Conservation (phyloP, 2,797 vertebrate genomes). For the Eidolon dupreanum region DNA sequence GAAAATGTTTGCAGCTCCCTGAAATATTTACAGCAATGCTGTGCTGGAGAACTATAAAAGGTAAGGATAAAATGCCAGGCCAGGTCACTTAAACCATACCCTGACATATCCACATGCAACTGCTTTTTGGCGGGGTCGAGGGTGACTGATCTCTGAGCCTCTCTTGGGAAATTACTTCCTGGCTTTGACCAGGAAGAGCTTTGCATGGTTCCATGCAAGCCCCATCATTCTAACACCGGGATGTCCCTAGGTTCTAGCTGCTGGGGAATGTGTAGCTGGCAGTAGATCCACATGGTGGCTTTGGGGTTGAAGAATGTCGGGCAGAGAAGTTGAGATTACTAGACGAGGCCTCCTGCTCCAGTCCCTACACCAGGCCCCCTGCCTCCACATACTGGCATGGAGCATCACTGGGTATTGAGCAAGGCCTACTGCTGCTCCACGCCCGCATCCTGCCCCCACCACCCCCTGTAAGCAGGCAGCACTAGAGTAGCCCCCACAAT, state of each 20-base stretch:
- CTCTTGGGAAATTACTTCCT: neutral
- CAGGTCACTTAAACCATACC: neutral
- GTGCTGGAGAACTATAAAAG: neutral
- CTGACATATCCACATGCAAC: no score
- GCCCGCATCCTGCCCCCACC: rapidly evolving
- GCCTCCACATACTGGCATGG: neutral
- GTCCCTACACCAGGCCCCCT: neutral
- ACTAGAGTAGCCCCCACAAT: neutral
- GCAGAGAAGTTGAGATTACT: neutral
- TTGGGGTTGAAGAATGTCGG: neutral
- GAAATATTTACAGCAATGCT: neutral
- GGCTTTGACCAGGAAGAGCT: neutral
- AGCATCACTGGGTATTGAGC: no score
- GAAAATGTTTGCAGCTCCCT: neutral
- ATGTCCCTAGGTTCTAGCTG: neutral
- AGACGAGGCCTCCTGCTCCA: neutral
- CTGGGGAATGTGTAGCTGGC: rapidly evolving
- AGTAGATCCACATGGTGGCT: neutral
- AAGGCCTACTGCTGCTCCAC: neutral
- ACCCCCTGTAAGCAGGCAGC: no score
- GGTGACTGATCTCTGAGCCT: neutral
- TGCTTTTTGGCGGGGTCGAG: neutral
- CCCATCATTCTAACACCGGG: neutral
- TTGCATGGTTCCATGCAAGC: neutral
- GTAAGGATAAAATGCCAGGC: neutral